Evolutionary conservation across 2,113 vertebrate genomes (phyloP).

Genomic region (Charadrius vociferus): DNA sequence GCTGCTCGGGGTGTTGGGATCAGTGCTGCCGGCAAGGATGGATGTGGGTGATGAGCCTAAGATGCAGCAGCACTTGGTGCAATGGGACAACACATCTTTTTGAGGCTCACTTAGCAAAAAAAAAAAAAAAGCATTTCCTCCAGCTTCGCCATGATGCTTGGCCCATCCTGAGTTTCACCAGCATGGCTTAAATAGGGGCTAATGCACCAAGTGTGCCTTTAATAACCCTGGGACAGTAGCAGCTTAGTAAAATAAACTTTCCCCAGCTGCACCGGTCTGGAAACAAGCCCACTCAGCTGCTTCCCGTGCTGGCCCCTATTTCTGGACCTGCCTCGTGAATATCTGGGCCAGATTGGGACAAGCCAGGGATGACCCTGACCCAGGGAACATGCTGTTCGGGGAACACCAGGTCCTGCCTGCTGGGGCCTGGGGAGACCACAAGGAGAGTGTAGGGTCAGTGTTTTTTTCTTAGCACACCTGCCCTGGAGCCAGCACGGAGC

Average conservation of each 20-base stretch:
- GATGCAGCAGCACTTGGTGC: neutral
- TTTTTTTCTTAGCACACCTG: neutral
- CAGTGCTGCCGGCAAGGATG: rapidly evolving
- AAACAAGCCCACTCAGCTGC: neutral
- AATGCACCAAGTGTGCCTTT: neutral
- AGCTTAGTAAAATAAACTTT: neutral
- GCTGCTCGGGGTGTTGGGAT: neutral
- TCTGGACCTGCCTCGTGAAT: neutral
- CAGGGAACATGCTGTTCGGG: neutral
- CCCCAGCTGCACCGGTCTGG: neutral
- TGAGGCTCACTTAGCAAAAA: neutral
- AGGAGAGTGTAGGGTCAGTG: too few species aligned
- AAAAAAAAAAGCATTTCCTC: neutral
- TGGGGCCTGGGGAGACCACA: rapidly evolving
- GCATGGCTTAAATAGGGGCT: neutral
- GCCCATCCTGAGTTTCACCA: neutral
- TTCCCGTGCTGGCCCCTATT: neutral
- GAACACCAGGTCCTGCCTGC: neutral
- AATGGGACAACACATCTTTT: rapidly evolving
- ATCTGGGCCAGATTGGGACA: neutral
- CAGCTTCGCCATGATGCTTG: neutral
- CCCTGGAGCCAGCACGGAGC: neutral
- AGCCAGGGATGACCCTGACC: neutral
- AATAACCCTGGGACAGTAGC: neutral
- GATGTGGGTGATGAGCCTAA: neutral